These are phyloP conservation scores for Pangasianodon hypophthalmus DNA, from an alignment of 2,113 vertebrate species.

Conservation along the genomic window DNA sequence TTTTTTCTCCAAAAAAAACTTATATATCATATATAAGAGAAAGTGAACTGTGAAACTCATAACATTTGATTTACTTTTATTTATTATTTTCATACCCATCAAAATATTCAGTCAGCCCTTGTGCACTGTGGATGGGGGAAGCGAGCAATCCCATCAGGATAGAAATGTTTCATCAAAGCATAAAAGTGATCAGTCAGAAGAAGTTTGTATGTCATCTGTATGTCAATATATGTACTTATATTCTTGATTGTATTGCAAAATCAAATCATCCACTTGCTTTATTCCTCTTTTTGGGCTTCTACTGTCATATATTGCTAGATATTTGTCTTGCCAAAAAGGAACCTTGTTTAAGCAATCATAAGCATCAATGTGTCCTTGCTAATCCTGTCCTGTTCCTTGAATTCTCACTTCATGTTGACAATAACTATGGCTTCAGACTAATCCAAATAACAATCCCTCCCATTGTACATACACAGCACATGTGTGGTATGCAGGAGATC, in stretches of 20 bases:
- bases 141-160: not conserved
- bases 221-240: not conserved
- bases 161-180: not conserved
- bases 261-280: no score
- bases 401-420: slow-evolving; percentile 9
- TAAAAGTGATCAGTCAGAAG: not conserved
- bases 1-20: not conserved
- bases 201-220: not conserved
- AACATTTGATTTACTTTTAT: not conserved
- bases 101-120: not conserved
- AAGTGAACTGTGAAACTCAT: not conserved
- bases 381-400: not conserved
- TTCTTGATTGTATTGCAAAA: no score
- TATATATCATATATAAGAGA: no score
- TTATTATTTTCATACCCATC: not conserved
- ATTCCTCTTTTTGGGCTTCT: no score
- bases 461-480: slow-evolving; percentile 1
- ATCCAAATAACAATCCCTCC: not conserved
- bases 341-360: not conserved
- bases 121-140: not conserved
- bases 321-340: not conserved
- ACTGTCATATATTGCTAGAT: no score
- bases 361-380: not conserved
- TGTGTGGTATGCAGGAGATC: not conserved
- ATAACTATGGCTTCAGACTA: not conserved